Base-by-base conservation (phyloP, 1,140 invertebrate genomes). In the Pinna nobilis region DNA sequence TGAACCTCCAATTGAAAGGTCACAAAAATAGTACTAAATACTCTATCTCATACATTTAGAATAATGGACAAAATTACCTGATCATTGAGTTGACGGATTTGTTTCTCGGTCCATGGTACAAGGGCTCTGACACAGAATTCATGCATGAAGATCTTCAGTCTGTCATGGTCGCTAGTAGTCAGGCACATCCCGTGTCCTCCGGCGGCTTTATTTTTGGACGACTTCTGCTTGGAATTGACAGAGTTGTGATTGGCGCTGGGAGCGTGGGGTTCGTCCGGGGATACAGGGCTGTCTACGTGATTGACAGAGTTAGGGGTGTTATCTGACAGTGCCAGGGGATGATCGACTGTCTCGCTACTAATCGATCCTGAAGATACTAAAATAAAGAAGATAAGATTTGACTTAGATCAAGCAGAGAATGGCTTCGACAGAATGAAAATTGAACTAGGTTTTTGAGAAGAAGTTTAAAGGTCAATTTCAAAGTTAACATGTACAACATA, bases 51-150 rank as follows among this genome's bases (percentile, higher is more conserved):
- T n/a, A n/a, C n/a, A n/a, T n/a, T n/a, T n/a, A n/a, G n/a, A n/a
- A n/a, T n/a, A n/a, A n/a, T n/a, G n/a, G n/a, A n/a, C n/a, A n/a
- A n/a, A n/a, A 88, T 89, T 88, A 95, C 94, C 74, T 94, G 92
- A 86, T 98, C 97, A 88, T 93, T 94, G 23, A 98, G 88, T 63
- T 93, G 90, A 75, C 91, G 92, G 80, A 98, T 95, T 87, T 96
- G 93, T 83, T 93, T 93, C 86, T 99, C 97, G 50, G 96, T 93
- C 88, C 96, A 96, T 33, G 97, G 97, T 66, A 98, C 91, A 33
- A 99, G 88, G 30, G 95, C 94, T 84, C 94, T 93, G n/a, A 93
- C 91, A 79, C 93, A 92, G 90, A 97, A 98, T 82, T 98, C 96
- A 79, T 95, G 93, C 33, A 98, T 92, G 84, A 98, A 94, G 60